phyloP scores from a whole-genome alignment of 2,113 vertebrate genomes.

The Rhineura floridana region DNA sequence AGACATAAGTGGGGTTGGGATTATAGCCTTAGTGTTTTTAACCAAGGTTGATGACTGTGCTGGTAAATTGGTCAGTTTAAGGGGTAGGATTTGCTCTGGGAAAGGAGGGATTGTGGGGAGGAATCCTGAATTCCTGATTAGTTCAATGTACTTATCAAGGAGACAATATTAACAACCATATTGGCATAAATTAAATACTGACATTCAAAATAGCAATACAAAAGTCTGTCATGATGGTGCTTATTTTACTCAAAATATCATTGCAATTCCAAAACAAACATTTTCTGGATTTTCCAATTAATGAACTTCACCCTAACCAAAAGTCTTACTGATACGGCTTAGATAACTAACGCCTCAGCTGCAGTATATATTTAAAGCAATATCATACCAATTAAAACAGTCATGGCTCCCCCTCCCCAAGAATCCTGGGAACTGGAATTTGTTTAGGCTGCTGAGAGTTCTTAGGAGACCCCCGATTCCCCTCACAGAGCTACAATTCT shows the following conservation, averaged over 20 bases:
- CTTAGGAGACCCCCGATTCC: too few relatives aligned
- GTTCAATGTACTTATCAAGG: too few relatives aligned
- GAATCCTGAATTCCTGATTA: not conserved
- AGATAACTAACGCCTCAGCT: not conserved
- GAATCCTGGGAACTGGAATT: too few relatives aligned
- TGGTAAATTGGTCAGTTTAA: not conserved
- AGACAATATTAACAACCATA: not conserved
- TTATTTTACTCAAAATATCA: not conserved
- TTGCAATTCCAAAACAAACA: not conserved
- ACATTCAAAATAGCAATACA: not conserved
- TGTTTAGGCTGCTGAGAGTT: too few relatives aligned
- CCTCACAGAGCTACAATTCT: too few relatives aligned
- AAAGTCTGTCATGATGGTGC: not conserved
- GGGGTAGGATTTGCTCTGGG: not conserved
- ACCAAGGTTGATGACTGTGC: not conserved
- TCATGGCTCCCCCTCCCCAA: too few relatives aligned
- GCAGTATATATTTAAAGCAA: too few relatives aligned
- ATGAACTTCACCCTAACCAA: not conserved
- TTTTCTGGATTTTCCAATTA: not conserved
- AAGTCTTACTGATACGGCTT: not conserved
- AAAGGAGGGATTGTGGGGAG: not conserved
- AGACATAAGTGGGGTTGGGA: too few relatives aligned
- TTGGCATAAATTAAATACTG: not conserved
- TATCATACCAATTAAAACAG: too few relatives aligned
- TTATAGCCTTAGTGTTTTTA: too few relatives aligned